Evolutionary conservation across 2,888 invertebrate species (phyloP).

Genomic region (Panzeria rudis): DNA sequence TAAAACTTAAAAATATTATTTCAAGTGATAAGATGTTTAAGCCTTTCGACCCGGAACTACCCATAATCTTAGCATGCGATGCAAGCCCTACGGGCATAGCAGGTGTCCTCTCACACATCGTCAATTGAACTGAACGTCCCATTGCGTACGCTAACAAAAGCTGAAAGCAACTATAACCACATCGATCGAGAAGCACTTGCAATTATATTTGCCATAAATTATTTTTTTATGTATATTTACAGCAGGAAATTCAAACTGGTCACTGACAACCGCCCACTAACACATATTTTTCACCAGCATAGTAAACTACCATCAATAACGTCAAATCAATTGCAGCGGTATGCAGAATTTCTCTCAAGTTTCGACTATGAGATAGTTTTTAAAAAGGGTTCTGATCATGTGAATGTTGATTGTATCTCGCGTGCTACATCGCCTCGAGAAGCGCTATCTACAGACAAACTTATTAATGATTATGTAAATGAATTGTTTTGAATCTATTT

Average conservation of each 20-base stretch:
- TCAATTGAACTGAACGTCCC: slow-evolving; percentile 55
- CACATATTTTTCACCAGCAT: slow-evolving; percentile 58
- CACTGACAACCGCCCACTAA: slow-evolving; percentile 63
- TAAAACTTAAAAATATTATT: too few species aligned
- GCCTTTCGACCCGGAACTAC: slow-evolving; percentile 39
- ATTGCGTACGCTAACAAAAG: slow-evolving; percentile 46
- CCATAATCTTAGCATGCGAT: neutral
- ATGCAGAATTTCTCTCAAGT: too few species aligned
- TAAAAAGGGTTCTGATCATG: too few species aligned
- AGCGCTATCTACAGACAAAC: slow-evolving; percentile 40
- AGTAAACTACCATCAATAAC: slow-evolving; percentile 52
- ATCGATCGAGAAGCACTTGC: too few species aligned
- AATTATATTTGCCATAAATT: too few species aligned
- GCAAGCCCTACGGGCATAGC: slow-evolving; percentile 51
- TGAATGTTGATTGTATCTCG: too few species aligned
- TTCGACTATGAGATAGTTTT: too few species aligned
- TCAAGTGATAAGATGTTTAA: slow-evolving; percentile 44
- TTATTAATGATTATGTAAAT: slow-evolving; percentile 53
- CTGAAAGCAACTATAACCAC: too few species aligned
- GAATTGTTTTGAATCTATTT: slow-evolving; percentile 26
- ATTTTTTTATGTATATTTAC: too few species aligned
- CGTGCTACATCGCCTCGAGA: neutral
- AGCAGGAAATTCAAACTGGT: slow-evolving; percentile 37
- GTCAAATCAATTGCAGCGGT: slow-evolving; percentile 7
- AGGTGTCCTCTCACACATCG: slow-evolving; percentile 57